phyloP scores from a whole-genome alignment of 2,797 vertebrate species.

The Carcharodon carcharias region DNA sequence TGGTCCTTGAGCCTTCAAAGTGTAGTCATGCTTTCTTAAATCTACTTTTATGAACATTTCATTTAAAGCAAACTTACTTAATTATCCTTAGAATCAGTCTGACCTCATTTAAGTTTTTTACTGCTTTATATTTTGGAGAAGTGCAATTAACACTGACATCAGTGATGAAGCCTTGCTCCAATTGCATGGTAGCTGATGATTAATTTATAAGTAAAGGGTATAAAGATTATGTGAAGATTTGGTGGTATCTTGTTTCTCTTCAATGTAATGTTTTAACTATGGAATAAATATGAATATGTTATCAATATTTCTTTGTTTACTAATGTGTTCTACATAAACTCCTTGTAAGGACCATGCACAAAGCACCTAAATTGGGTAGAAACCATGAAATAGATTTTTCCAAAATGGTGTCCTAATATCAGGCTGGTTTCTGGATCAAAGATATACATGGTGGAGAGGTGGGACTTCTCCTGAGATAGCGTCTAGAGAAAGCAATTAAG shows the following conservation, averaged over 20 bases:
- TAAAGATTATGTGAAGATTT: neutral
- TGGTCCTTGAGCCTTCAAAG: neutral
- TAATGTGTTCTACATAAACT: neutral
- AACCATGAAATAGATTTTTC: too few relatives aligned
- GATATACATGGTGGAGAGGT: neutral
- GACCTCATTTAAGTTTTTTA: neutral
- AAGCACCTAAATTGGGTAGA: neutral
- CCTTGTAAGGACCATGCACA: neutral
- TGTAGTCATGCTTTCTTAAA: neutral
- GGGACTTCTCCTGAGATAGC: neutral
- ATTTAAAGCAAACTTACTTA: neutral
- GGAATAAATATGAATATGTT: neutral
- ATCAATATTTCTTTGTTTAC: neutral
- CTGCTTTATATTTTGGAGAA: neutral
- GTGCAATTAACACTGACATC: constrained; percentile 1
- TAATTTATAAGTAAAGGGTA: constrained; percentile 21
- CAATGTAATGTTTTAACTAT: neutral
- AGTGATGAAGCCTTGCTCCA: neutral
- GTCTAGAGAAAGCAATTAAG: neutral
- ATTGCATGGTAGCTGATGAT: neutral
- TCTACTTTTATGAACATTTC: constrained; percentile 6
- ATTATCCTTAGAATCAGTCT: constrained; percentile 12
- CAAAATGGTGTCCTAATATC: too few relatives aligned
- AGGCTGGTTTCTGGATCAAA: neutral
- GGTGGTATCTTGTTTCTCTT: neutral